Percentiles rank a stretch among this genome's conserved stretches.
These are phyloP conservation scores for Drosophila phalerata DNA, from an alignment of 2,888 invertebrate species.

Conservation along the genomic window DNA sequence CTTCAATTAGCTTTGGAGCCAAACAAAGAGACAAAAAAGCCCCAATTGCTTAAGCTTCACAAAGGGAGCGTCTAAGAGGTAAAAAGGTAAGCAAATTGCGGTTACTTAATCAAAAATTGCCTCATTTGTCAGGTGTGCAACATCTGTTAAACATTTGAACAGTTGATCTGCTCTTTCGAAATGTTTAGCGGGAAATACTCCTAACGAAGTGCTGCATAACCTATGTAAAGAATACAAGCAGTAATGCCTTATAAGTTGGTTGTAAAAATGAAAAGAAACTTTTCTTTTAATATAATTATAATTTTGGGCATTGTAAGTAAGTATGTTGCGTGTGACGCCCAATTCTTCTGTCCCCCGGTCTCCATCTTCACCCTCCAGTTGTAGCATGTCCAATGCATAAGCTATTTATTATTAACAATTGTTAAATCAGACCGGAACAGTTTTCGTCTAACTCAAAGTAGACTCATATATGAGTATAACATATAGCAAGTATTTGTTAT, in stretches of 20 bases:
- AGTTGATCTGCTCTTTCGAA: slow-evolving; percentile 14
- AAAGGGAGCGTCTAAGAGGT: slow-evolving; percentile 34
- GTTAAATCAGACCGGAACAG: slow-evolving; percentile 84
- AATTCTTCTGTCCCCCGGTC: slow-evolving; percentile 12
- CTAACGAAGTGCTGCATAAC: slow-evolving; percentile 6
- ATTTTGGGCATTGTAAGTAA: slow-evolving; percentile 44
- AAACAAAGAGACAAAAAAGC: slow-evolving; percentile 15
- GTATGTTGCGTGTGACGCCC: slow-evolving; percentile 57
- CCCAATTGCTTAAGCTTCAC: slow-evolving; percentile 52
- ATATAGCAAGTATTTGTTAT: slow-evolving; percentile 34
- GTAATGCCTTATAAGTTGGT: not conserved
- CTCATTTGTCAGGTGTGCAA: slow-evolving; percentile 76
- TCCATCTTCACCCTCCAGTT: slow-evolving; percentile 23
- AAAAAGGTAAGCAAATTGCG: slow-evolving; percentile 48
- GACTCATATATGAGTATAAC: not conserved
- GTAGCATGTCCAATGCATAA: slow-evolving; percentile 74
- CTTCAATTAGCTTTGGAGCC: slow-evolving; percentile 60
- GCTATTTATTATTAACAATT: slow-evolving; percentile 83
- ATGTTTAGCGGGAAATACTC: not conserved
- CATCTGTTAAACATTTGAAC: slow-evolving; percentile 46
- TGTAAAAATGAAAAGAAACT: slow-evolving; percentile 6
- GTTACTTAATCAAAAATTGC: slow-evolving; percentile 77
- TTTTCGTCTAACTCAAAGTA: slow-evolving; percentile 55
- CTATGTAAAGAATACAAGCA: slow-evolving; percentile 9
- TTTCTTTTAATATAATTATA: slow-evolving; percentile 11